Conservation (phyloP, 2,113 vertebrate genomes). For the Tylochromis polylepis region DNA sequence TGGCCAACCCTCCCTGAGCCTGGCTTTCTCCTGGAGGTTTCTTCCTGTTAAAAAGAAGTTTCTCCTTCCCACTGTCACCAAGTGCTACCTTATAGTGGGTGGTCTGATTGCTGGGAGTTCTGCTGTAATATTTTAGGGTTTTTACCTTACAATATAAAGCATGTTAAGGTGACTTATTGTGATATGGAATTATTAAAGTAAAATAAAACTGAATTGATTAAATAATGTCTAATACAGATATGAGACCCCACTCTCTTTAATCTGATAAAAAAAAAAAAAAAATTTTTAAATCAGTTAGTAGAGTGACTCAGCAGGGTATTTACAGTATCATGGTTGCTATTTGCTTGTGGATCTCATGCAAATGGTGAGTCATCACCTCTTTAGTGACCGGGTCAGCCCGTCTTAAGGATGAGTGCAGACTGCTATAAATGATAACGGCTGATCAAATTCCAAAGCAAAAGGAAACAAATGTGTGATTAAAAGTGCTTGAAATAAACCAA, state of each 20-base stretch:
- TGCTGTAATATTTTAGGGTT: not conserved
- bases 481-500: not conserved
- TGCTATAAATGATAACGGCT: not conserved
- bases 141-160: not conserved
- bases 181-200: not conserved
- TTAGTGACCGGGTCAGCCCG: not conserved
- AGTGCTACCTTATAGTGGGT: not conserved
- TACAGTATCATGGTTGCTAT: not conserved
- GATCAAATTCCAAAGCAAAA: not conserved
- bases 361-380: not conserved
- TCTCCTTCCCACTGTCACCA: not conserved
- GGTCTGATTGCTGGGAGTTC: not conserved
- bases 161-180: not conserved
- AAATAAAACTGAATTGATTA: not conserved
- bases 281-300: no score
- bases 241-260: not conserved
- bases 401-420: not conserved
- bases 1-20: not conserved
- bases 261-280: no score
- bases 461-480: not conserved
- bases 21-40: not conserved
- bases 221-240: not conserved
- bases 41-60: not conserved
- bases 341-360: accelerated
- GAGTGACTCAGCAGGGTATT: not conserved